Percentiles rank a stretch among this genome's conserved stretches.
Conservation (phyloP, 2,888 invertebrate species). For the Stramonita haemastoma region DNA sequence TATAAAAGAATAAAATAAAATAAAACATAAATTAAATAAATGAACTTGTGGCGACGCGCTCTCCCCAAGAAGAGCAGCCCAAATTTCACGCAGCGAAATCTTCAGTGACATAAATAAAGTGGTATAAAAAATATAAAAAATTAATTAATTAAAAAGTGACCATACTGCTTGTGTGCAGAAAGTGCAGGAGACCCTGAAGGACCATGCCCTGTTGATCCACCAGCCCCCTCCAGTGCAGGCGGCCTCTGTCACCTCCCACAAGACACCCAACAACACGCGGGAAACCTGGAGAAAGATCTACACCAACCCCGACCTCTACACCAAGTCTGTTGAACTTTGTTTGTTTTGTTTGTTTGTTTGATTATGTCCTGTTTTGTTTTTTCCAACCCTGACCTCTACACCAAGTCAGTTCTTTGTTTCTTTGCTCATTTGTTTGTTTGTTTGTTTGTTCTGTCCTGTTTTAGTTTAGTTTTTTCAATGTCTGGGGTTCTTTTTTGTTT, state of each 20-base stretch:
- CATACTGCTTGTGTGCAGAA: constrained; percentile 56
- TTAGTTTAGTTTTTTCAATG: no score
- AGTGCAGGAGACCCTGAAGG: constrained; percentile 74
- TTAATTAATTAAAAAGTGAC: no score
- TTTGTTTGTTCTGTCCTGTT: not conserved
- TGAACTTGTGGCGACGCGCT: no score
- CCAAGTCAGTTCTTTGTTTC: constrained; percentile 58
- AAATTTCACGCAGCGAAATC: no score
- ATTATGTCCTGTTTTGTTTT: not conserved
- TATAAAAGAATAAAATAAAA: no score
- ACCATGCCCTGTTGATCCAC: constrained; percentile 71
- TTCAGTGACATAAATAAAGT: no score
- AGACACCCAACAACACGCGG: constrained; percentile 68
- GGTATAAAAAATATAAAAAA: no score
- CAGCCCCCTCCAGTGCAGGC: constrained; percentile 65
- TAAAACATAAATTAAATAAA: no score
- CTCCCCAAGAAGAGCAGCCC: no score
- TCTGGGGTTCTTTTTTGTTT: no score
- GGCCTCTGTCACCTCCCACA: constrained; percentile 67
- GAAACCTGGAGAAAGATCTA: constrained; percentile 75
- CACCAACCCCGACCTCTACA: constrained; percentile 71
- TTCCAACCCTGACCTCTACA: constrained; percentile 59
- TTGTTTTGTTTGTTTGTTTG: not conserved
- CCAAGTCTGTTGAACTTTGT: constrained; percentile 59
- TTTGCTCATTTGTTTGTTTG: no score